Base-by-base conservation (phyloP, 1,140 invertebrate genomes). In the Eubasilissa regina region DNA sequence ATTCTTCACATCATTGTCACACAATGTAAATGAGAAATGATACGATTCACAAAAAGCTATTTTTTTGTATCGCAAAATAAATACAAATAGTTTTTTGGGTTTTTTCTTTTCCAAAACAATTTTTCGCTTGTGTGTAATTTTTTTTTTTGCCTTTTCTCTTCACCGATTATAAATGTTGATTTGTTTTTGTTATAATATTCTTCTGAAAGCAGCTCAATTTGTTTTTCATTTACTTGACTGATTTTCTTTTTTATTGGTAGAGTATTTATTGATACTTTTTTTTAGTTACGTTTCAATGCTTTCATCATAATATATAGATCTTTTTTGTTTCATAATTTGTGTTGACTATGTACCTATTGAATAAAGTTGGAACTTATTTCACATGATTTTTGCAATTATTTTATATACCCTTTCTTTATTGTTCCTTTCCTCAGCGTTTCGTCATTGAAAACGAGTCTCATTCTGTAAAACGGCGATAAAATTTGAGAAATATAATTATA, bases 301-400 rank as follows among this genome's bases (percentile, higher is more conserved):
- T 70, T 70, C 66, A 51, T 51, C n/a, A 70, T 25, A 35, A 35
- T 21, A 70, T 45, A 58, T 58, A 44, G 44, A 66, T 25, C 17
- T 48, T 70, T 68, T 45, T 8, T 47, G 64, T 68, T 44, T 66
- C 45, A 17, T 45, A 19, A 58, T 48, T 48, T 77, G 62, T 77
- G 66, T 78, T 78, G 68, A 78, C 51, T 62, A 43, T 78, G 53
- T 78, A 62, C 35, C 58, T 53, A 35, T 77, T 68, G 19, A 78
- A 78, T 78, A 78, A 78, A 78, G 68, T 73, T 78, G 66, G 56
- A 82, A 82, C 56, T 82, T 80, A 82, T 82, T 82, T 82, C 81
- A 82, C 79, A 76, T 82, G 81, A 82, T 82, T 82, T 82, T 82
- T 75, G 78, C 80, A 55, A 75, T 82, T 80, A 82, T 82, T 82